Evolutionary conservation across 2,797 vertebrate genomes (phyloP).

Genomic region (Poeciliopsis gracilis): DNA sequence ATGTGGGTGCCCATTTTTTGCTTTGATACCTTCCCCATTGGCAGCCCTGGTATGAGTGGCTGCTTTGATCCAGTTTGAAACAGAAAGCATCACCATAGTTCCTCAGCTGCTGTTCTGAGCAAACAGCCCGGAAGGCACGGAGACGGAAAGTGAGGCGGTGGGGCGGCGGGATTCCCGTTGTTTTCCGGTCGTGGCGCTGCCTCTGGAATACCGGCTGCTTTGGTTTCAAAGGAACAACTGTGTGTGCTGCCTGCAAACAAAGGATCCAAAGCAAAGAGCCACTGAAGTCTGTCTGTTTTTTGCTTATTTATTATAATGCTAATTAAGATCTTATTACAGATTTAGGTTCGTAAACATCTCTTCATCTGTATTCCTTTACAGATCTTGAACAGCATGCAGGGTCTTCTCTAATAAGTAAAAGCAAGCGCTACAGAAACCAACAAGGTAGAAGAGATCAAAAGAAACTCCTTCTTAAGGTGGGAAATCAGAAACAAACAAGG

Average conservation of each 20-base stretch:
- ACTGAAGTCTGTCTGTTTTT: neutral
- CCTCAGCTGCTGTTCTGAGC: constrained; percentile 50
- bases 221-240: constrained; percentile 5
- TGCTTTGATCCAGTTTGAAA: constrained; percentile 68
- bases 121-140: constrained; percentile 55
- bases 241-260: constrained; percentile 3
- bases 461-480: constrained; percentile 47
- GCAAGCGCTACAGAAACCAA: constrained; percentile 12
- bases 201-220: constrained; percentile 22
- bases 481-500: constrained; percentile 67
- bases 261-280: constrained; percentile 9
- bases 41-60: constrained; percentile 45
- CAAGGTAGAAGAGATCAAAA: constrained; percentile 54
- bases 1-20: constrained; percentile 17
- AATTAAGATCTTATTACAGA: neutral
- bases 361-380: neutral
- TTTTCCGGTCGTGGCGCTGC: constrained; percentile 18
- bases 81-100: constrained; percentile 44
- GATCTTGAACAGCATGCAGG: neutral
- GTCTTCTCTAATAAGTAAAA: constrained; percentile 14
- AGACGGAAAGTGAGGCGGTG: neutral
- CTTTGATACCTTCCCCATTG: constrained; percentile 59
- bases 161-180: constrained; percentile 24
- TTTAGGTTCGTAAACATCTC: neutral
- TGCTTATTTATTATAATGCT: neutral